Percentiles rank a stretch among this genome's conserved stretches.
phyloP scores from a whole-genome alignment of 2,888 invertebrate genomes.

The Cataglyphis livida region DNA sequence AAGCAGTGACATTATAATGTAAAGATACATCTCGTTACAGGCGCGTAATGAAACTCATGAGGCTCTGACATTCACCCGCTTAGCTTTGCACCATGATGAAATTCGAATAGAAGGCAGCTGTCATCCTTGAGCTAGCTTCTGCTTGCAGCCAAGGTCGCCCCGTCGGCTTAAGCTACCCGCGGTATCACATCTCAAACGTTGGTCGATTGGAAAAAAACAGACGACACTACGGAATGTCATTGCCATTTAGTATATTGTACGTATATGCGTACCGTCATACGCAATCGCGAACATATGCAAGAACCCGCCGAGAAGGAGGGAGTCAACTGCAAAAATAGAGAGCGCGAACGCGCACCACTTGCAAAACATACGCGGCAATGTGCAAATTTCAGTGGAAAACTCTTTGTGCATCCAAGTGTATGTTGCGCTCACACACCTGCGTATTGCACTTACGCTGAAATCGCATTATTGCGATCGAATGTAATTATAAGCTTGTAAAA shows the following conservation, averaged over 20 bases:
- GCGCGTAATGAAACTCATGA: conserved; percentile 59
- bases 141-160: conserved; percentile 70
- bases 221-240: conserved; percentile 80
- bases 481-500: background rate
- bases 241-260: conserved; percentile 69
- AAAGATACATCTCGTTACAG: conserved; percentile 69
- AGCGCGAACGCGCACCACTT: conserved; percentile 14
- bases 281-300: background rate
- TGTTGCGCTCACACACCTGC: background rate
- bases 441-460: conserved; percentile 16
- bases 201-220: conserved; percentile 74
- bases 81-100: conserved; percentile 76
- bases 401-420: conserved; percentile 4
- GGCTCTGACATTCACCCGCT: conserved; percentile 76
- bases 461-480: conserved; percentile 18
- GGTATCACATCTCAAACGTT: conserved; percentile 66
- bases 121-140: conserved; percentile 82
- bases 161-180: conserved; percentile 54
- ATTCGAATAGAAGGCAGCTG: conserved; percentile 75
- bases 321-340: conserved; percentile 46
- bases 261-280: background rate
- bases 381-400: conserved; percentile 41
- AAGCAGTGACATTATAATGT: conserved; percentile 29
- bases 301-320: background rate
- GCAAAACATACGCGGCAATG: conserved; percentile 24